Percentiles rank a stretch among this genome's conserved stretches.
phyloP scores from a whole-genome alignment of 2,888 invertebrate genomes.

The Hypolimnas misippus region DNA sequence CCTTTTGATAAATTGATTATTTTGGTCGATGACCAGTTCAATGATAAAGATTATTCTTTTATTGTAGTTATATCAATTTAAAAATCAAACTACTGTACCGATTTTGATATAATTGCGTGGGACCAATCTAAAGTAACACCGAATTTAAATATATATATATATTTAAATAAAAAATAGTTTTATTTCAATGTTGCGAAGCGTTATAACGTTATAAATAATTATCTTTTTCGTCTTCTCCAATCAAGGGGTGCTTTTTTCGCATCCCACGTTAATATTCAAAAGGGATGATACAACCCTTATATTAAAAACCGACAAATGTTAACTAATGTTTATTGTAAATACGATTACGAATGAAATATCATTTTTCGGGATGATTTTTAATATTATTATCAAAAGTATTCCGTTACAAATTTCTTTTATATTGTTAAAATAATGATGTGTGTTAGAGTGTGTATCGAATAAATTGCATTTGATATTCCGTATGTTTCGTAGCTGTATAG shows the following conservation, averaged over 20 bases:
- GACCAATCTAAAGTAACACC: too few relatives aligned
- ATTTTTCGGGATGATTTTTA: conserved; percentile 12
- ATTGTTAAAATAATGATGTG: background rate
- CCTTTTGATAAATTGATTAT: too few relatives aligned
- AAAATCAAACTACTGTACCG: too few relatives aligned
- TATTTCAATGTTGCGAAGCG: background rate
- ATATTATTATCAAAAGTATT: conserved; percentile 9
- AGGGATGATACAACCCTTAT: conserved; percentile 42
- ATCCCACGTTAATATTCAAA: conserved; percentile 39
- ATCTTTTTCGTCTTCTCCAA: background rate
- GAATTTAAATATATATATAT: too few relatives aligned
- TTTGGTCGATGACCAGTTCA: too few relatives aligned
- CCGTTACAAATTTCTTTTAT: background rate
- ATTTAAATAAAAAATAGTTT: too few relatives aligned
- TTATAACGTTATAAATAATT: background rate
- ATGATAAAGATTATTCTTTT: too few relatives aligned
- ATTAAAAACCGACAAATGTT: conserved; percentile 56
- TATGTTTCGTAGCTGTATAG: too few relatives aligned
- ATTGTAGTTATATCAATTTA: too few relatives aligned
- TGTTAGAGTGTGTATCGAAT: background rate
- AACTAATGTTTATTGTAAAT: conserved; percentile 57
- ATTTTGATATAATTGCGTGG: too few relatives aligned
- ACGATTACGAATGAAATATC: conserved; percentile 53
- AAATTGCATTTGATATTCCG: too few relatives aligned
- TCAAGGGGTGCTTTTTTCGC: conserved; percentile 4